Evolutionary conservation across 2,888 invertebrate genomes (phyloP), one percentile per base, ranked within the genome.

Genomic region (Chironomus riparius): DNA sequence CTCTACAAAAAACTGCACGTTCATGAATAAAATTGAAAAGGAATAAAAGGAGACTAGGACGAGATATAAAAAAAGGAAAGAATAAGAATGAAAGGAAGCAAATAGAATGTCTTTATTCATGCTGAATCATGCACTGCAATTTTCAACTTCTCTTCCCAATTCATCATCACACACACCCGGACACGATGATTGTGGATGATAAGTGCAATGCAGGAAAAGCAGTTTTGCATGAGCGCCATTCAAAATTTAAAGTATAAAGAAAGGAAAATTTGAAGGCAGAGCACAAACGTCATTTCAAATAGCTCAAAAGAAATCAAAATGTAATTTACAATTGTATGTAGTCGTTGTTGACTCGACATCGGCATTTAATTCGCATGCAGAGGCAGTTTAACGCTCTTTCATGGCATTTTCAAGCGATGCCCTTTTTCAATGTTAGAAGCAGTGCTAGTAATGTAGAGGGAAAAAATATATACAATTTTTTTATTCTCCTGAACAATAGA

Each of bases 251-350:
- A 18, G 56, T 3, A 15, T 1, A 3, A 15, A 6, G 28, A 15
- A 15, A 38, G 2, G 21, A 69, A 69, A 69, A 70, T 70, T 47
- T 47, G 48, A 18, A 22, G 50, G 50, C 47, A 13, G 24, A 71
- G 28, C 56, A 24, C 48, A 50, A 71, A 56, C 22, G 71, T 12
- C 22, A 71, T n/a, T 15, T 47, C 28, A 71, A 71, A 71, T 71
- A 50, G 71, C 56, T 71, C 71, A 71, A 71, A 71, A n/a, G 71
- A 71, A 71, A 71, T 71, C 71, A 71, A 71, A 71, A 56, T 71
- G 71, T 71, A 71, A 71, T 71, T 71, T 71, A 3, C 28, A 28
- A 71, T 71, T 71, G 22, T 47, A 56, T 10, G 38, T 38, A 38
- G 38, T 38, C 7, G 38, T 38, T 38, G 38, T 38, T 10, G 38